Evolutionary conservation across 1,140 invertebrate species (phyloP).

Genomic region (Drosophila auraria): DNA sequence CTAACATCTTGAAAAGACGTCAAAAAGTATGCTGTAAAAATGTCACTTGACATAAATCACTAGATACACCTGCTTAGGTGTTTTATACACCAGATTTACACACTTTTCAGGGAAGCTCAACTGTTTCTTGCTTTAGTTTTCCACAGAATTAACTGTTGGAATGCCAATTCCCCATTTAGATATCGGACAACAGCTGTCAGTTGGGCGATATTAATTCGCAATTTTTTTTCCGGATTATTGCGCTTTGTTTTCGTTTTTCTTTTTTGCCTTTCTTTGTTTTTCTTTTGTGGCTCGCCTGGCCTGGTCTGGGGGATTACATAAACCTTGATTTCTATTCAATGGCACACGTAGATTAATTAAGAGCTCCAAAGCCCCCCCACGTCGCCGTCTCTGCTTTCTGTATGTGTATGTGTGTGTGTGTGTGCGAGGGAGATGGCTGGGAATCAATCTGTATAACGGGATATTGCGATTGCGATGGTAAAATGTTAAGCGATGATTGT

Average conservation of each 20-base stretch:
- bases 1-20: neutral
- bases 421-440: constrained; percentile 26
- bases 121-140: neutral
- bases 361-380: constrained; percentile 5
- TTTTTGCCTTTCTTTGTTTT: constrained; percentile 3
- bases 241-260: constrained; percentile 9
- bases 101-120: neutral
- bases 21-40: constrained; percentile 1
- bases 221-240: neutral
- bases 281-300: constrained; percentile 14
- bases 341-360: constrained; percentile 57
- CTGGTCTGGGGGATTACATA: constrained; percentile 44
- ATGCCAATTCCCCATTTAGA: constrained; percentile 1
- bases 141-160: neutral
- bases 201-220: constrained; percentile 6
- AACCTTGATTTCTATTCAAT: constrained; percentile 53
- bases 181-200: constrained; percentile 24
- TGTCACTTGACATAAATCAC: neutral
- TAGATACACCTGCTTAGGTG: neutral
- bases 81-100: neutral
- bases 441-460: constrained; percentile 56
- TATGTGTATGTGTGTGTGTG: neutral
- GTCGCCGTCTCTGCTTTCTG: neutral
- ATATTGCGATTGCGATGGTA: constrained; percentile 48
- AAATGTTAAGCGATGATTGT: constrained; percentile 58